Percentiles rank a stretch among this genome's conserved stretches.
Conservation (phyloP, 2,797 vertebrate genomes). For the Perodicticus potto region DNA sequence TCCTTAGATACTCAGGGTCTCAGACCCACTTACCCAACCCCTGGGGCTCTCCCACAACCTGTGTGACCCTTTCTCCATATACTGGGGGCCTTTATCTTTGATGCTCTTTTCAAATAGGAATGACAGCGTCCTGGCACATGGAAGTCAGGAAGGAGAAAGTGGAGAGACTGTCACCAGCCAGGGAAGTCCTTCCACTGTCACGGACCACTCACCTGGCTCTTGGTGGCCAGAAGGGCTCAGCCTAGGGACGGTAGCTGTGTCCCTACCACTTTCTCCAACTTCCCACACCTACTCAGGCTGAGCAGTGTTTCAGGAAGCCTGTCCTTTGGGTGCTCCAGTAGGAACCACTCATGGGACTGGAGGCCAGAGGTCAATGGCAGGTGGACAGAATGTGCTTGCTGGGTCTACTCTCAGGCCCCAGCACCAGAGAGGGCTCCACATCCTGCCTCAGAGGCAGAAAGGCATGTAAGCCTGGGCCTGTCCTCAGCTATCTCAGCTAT, state of each 20-base stretch:
- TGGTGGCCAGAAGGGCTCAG: background rate
- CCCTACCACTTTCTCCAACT: background rate
- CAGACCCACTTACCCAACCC: background rate
- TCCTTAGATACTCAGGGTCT: background rate
- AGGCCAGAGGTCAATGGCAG: background rate
- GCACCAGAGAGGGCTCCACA: background rate
- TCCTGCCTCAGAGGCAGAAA: background rate
- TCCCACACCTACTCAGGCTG: background rate
- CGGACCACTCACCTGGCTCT: background rate
- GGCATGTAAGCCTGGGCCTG: accelerated
- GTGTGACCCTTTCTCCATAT: background rate
- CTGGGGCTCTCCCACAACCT: accelerated
- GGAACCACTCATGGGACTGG: background rate
- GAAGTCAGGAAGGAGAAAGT: background rate
- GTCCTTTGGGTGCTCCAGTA: accelerated
- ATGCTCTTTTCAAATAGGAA: background rate
- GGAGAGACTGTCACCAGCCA: background rate
- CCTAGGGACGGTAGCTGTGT: accelerated
- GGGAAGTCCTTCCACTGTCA: background rate
- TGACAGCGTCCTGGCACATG: accelerated
- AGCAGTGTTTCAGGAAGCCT: background rate
- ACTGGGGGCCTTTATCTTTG: background rate
- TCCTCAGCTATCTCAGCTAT: background rate
- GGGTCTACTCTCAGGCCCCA: background rate
- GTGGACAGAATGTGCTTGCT: accelerated